Base-by-base conservation (phyloP, 2,888 invertebrate species). In the Scaptomyza caliginosa region DNA sequence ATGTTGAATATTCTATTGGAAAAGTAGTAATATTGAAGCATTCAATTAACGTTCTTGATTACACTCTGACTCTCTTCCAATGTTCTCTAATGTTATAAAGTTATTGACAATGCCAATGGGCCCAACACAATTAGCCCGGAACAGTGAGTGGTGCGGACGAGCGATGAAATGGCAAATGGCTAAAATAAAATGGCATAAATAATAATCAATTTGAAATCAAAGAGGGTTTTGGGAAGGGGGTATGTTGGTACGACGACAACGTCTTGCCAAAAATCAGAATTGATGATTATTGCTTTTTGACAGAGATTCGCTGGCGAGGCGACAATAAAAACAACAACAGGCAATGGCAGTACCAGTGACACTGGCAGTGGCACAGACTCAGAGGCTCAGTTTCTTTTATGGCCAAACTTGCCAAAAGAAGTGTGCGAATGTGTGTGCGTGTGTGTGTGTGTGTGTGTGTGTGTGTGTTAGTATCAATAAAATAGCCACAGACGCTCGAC, bases 231-330 rank as follows among this genome's bases (percentile, higher is more conserved):
- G n/a, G n/a, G n/a, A n/a, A n/a, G n/a, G n/a, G n/a, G n/a, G n/a
- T n/a, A n/a, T n/a, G n/a, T n/a, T n/a, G n/a, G n/a, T n/a, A n/a
- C n/a, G 59, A 32, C 48, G 55, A 50, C 57, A 32, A 54, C 24
- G 71, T 68, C 71, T 74, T 77, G 71, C 73, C 67, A 77, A 82
- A 88, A 90, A 90, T 90, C 90, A 90, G 88, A 90, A 90, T 90
- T 90, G 90, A 90, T 90, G 90, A 90, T 90, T 90, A 90, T 90
- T 90, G 90, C 90, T 86, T 89, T 90, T 89, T 89, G 90, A 90
- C 90, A 89, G 89, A 78, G 78, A 78, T 81, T 86, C 85, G 71
- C 67, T 66, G 43, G 46, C 57, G 51, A 73, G 73, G 79, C 80
- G 77, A 85, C 81, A 79, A 81, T 85, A 85, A 81, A 85, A 77